Percentiles rank a stretch among this genome's conserved stretches.
These are phyloP conservation scores for Elgaria multicarinata DNA, from an alignment of 2,113 vertebrate species.

Conservation along the genomic window DNA sequence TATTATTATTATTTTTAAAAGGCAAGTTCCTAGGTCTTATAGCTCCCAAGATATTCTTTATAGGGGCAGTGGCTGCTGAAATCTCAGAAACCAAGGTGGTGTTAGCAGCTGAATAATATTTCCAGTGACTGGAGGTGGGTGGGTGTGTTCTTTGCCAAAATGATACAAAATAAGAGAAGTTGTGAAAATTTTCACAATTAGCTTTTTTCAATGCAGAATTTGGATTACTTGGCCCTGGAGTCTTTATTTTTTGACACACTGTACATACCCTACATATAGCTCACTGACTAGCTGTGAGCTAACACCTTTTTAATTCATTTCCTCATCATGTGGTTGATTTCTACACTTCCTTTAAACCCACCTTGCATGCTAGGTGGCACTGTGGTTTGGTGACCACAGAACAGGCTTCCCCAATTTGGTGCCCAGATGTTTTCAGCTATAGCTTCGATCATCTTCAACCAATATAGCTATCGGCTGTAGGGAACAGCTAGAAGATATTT, in stretches of 20 bases:
- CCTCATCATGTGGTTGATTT: background rate
- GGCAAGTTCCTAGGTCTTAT: background rate
- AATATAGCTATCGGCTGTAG: background rate
- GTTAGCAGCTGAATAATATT: background rate
- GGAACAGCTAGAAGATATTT: background rate
- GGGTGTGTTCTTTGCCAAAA: background rate
- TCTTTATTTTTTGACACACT: background rate
- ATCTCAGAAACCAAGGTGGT: background rate
- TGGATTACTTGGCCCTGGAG: background rate
- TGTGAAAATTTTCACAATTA: background rate
- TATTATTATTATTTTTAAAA: background rate
- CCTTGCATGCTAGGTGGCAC: background rate
- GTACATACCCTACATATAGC: background rate
- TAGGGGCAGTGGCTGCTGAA: background rate
- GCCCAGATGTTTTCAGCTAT: background rate
- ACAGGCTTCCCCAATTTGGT: background rate
- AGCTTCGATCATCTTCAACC: no score
- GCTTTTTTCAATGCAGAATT: background rate
- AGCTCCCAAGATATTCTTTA: background rate
- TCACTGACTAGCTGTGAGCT: background rate
- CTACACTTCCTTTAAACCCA: background rate
- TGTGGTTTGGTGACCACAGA: background rate
- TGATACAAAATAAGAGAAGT: background rate
- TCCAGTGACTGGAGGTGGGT: background rate
- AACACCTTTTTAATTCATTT: background rate